Evolutionary conservation across 2,888 invertebrate species (phyloP).

Genomic region (Mesorhabditis belari): DNA sequence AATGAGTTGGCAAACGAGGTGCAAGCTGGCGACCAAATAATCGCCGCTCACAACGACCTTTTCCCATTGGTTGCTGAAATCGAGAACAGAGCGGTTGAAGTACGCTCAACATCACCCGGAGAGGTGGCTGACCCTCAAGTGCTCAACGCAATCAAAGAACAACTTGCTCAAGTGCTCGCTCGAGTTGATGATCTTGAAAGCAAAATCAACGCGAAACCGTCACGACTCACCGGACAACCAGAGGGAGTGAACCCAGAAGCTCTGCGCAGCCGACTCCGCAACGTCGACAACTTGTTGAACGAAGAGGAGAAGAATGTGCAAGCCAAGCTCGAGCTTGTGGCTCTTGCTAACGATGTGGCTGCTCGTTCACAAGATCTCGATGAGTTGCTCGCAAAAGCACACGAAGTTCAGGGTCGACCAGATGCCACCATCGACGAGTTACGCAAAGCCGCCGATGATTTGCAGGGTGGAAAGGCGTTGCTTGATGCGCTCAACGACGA

Average conservation of each 20-base stretch:
- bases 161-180: conserved; percentile 10
- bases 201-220: background rate
- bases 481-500: background rate
- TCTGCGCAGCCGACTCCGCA: conserved; percentile 9
- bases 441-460: background rate
- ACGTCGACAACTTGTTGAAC: conserved; percentile 5
- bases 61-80: background rate
- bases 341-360: conserved; percentile 11
- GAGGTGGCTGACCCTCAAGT: conserved; percentile 2
- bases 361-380: conserved; percentile 7
- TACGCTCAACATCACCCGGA: background rate
- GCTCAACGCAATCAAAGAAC: conserved; percentile 13
- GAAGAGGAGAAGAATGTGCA: conserved; percentile 12
- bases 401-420: conserved; percentile 10
- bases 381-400: conserved; percentile 16
- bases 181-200: conserved; percentile 7
- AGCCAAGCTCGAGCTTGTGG: conserved; percentile 5
- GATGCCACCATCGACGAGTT: conserved; percentile 11
- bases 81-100: background rate
- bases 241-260: conserved; percentile 14
- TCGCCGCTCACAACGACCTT: background rate
- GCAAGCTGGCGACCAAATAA: background rate
- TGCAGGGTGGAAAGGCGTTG: background rate
- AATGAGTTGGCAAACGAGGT: background rate
- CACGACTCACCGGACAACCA: conserved; percentile 3